Base-by-base conservation (phyloP, 1,140 invertebrate species). In the Lasioglossum baleicum region DNA sequence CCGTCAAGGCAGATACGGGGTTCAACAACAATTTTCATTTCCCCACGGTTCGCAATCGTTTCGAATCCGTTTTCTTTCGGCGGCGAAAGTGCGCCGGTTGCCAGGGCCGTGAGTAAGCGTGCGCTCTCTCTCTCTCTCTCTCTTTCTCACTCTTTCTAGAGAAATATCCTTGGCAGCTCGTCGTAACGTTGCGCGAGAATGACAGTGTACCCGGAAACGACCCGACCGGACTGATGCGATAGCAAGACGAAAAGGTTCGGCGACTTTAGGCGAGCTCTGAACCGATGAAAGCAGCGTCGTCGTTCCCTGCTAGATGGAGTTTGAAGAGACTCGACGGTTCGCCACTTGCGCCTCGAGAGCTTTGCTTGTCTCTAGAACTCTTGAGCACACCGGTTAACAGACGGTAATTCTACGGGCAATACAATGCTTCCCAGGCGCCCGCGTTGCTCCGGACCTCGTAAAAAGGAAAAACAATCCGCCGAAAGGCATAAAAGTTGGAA, bases 281-380 rank as follows among this genome's bases (percentile, higher is more conserved):
- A 81, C 82, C 73, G 53, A 66, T 51, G 80, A 53, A 44, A 66
- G 67, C 66, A 61, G 60, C 77, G 72, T 22, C 17, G 79, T 81
- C 17, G 79, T 81, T 84, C 56, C 48, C 42, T 48, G 70, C 65
- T 71, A 71, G 64, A 85, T 80, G 67, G 66, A 83, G 84, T 51
- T 73, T 83, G 85, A 79, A 80, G 85, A 85, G 83, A 88, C 87
- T 82, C 83, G 72, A 87, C 82, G 84, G 83, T 88, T 83, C 72
- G 76, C 88, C 87, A 90, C 88, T 90, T 87, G 85, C 74, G 66
- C 42, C 87, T 85, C 77, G 80, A 90, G 83, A 80, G 83, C 83
- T 87, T 88, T 83, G 75, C 84, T 83, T 70, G 85, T 83, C 71
- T 83, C 82, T 83, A 78, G 70, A 81, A 84, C 80, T 81, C 82